phyloP scores from a whole-genome alignment of 2,888 invertebrate genomes.

The Cantharis nigra region DNA sequence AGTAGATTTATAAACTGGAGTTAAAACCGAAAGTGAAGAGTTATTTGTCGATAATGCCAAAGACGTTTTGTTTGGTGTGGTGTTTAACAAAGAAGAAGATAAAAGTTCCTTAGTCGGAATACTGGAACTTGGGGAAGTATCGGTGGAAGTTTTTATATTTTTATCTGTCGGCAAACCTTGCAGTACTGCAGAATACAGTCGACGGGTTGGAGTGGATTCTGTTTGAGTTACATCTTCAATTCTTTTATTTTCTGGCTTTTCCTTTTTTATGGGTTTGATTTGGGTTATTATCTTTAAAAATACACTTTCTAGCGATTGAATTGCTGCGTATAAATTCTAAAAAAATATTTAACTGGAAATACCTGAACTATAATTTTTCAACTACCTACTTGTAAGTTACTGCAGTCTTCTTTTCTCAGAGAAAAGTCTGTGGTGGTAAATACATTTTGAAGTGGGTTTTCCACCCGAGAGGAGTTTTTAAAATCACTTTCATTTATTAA shows the following conservation, averaged over 20 bases:
- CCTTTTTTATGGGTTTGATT: not conserved
- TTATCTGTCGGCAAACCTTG: constrained; percentile 42
- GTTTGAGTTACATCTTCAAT: not conserved
- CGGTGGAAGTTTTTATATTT: not conserved
- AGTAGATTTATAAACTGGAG: not conserved
- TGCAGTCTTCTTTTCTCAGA: constrained; percentile 34
- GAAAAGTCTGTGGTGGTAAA: not conserved
- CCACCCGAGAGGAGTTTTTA: not conserved
- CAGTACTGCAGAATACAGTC: constrained; percentile 53
- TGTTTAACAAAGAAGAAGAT: not conserved
- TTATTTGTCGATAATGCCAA: not conserved
- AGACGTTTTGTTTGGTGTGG: not conserved
- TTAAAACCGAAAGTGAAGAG: not conserved
- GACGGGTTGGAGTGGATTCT: constrained; percentile 29
- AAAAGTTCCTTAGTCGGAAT: not conserved
- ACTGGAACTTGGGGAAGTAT: not conserved
- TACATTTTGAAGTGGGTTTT: not conserved
- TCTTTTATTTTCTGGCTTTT: not conserved
- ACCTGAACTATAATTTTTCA: not conserved
- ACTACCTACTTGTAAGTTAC: constrained; percentile 36
- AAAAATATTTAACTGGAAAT: not conserved
- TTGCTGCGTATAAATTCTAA: not conserved
- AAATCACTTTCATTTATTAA: constrained; percentile 36
- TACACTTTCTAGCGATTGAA: not conserved
- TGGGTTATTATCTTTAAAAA: not conserved